These are phyloP conservation scores for Edolisoma coerulescens DNA, from an alignment of 2,113 vertebrate species.

Conservation along the genomic window DNA sequence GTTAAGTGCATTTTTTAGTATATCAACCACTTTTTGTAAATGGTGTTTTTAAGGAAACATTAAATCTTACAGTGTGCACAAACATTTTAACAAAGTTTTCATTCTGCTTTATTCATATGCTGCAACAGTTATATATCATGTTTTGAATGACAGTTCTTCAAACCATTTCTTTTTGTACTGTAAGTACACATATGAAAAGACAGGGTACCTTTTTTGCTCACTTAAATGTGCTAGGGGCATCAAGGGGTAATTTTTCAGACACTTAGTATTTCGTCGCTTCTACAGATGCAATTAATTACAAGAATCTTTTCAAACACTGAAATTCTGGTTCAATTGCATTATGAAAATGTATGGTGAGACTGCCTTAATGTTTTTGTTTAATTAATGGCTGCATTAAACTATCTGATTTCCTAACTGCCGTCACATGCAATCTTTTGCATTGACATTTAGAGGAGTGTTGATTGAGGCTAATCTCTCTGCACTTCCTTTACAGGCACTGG, in stretches of 20 bases:
- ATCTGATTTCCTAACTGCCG: not conserved
- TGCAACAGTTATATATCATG: not conserved
- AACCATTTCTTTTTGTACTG: not conserved
- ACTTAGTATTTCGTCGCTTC: not conserved
- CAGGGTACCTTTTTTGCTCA: not conserved
- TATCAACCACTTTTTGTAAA: not conserved
- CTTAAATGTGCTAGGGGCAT: not conserved
- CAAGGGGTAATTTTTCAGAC: not conserved
- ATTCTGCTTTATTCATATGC: slow-evolving; percentile 23
- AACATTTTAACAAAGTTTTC: slow-evolving; percentile 25
- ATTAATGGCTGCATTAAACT: slow-evolving; percentile 33
- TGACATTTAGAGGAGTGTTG: slow-evolving; percentile 12
- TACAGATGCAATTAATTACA: slow-evolving; percentile 5
- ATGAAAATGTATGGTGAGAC: not conserved
- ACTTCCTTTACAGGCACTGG: slow-evolving; percentile 6
- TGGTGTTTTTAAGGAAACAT: slow-evolving; percentile 13
- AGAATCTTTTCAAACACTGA: not conserved
- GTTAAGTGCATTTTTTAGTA: slow-evolving; percentile 35
- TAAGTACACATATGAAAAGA: not conserved
- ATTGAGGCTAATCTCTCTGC: slow-evolving; percentile 32
- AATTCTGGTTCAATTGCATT: not conserved
- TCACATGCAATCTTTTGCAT: not conserved
- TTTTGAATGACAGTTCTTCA: not conserved
- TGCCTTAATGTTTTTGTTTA: slow-evolving; percentile 10
- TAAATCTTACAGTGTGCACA: not conserved